A percentile compares a stretch with the other conserved stretches of the same genome.
Evolutionary conservation across 1,140 invertebrate genomes (phyloP).

Genomic region (Palaemon carinicauda): DNA sequence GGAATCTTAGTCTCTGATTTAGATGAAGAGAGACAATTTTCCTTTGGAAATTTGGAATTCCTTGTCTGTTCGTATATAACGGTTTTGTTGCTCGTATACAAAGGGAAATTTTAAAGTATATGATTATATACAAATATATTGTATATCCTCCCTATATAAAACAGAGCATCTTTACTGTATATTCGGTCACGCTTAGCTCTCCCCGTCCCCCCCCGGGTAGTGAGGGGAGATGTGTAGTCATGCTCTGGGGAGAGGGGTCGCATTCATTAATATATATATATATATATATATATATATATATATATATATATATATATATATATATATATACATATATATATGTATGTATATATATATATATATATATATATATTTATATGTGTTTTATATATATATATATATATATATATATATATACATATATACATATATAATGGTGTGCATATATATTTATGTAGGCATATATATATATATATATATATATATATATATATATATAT

Average conservation of each 20-base stretch:
- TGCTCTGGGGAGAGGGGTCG: too few species aligned
- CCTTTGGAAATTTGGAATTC: too few species aligned
- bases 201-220: too few species aligned
- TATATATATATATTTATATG: too few species aligned
- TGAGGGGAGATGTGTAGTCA: too few species aligned
- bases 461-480: background rate
- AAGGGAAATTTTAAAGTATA: background rate
- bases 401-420: background rate
- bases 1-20: too few species aligned
- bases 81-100: background rate
- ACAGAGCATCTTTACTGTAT: too few species aligned
- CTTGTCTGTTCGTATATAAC: too few species aligned
- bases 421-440: background rate
- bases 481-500: background rate
- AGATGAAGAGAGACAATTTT: too few species aligned
- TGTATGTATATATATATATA: background rate
- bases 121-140: too few species aligned
- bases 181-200: too few species aligned
- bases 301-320: background rate
- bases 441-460: background rate
- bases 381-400: background rate
- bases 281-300: background rate
- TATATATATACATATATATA: background rate
- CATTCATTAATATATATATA: background rate
- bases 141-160: too few species aligned